Evolutionary conservation across 2,888 invertebrate genomes (phyloP).

Genomic region (Himalopsyche tibetana): DNA sequence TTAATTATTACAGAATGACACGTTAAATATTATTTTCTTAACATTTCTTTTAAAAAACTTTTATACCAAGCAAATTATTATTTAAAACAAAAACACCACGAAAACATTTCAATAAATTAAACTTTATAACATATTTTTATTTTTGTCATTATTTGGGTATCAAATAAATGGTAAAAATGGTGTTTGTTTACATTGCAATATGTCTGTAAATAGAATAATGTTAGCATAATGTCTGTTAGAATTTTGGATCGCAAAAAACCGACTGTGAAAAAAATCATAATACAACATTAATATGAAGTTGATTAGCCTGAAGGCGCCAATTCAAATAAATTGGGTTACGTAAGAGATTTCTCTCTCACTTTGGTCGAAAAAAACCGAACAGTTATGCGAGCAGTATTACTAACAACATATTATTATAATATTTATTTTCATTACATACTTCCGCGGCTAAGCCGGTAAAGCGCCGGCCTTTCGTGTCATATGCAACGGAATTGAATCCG

Average conservation of each 20-base stretch:
- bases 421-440: background rate
- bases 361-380: background rate
- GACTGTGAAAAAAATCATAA: background rate
- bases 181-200: conserved; percentile 5
- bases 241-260: background rate
- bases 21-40: too few relatives aligned
- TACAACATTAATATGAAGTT: background rate
- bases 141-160: too few relatives aligned
- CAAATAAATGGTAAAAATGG: too few relatives aligned
- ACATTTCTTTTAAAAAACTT: too few relatives aligned
- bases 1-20: too few relatives aligned
- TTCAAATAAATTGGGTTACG: conserved; percentile 5
- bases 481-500: background rate
- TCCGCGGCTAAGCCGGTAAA: conserved; percentile 14
- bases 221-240: background rate
- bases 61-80: too few relatives aligned
- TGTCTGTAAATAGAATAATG: background rate
- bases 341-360: conserved; percentile 5
- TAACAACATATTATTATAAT: background rate
- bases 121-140: too few relatives aligned
- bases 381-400: background rate
- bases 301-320: background rate
- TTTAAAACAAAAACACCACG: too few relatives aligned
- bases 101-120: too few relatives aligned
- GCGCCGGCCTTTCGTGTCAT: background rate